Conservation (phyloP, 2,113 vertebrate genomes). For the Tachuris rubrigastra region DNA sequence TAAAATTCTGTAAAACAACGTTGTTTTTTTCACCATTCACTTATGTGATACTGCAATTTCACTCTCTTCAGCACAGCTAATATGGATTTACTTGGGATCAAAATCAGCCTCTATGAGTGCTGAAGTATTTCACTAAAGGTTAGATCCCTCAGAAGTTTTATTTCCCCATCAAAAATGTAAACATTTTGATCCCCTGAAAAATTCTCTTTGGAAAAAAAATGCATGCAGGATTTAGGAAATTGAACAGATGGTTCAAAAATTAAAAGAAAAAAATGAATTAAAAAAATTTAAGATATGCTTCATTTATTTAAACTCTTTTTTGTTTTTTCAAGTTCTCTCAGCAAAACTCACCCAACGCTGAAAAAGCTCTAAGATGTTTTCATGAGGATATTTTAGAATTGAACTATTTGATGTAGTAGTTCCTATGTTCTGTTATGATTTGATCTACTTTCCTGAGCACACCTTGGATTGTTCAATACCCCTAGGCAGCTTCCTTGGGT, state of each 20-base stretch:
- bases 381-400: not conserved
- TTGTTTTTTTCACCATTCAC: not conserved
- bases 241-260: not conserved
- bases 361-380: not conserved
- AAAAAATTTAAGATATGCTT: not conserved
- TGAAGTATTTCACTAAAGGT: not conserved
- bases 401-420: not conserved
- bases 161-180: not conserved
- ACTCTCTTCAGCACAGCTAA: not conserved
- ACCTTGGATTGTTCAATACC: not conserved
- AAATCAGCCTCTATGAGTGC: not conserved
- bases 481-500: not conserved
- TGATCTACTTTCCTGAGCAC: not conserved
- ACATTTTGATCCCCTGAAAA: not conserved
- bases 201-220: not conserved
- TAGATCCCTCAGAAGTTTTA: not conserved
- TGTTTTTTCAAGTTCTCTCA: not conserved
- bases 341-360: not conserved
- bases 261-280: not conserved
- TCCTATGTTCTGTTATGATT: not conserved
- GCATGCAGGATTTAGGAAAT: not conserved
- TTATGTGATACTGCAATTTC: not conserved
- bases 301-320: not conserved
- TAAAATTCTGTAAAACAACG: not conserved
- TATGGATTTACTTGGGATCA: not conserved